Base-by-base conservation (phyloP, 1,140 invertebrate species). In the Idris sp. region DNA sequence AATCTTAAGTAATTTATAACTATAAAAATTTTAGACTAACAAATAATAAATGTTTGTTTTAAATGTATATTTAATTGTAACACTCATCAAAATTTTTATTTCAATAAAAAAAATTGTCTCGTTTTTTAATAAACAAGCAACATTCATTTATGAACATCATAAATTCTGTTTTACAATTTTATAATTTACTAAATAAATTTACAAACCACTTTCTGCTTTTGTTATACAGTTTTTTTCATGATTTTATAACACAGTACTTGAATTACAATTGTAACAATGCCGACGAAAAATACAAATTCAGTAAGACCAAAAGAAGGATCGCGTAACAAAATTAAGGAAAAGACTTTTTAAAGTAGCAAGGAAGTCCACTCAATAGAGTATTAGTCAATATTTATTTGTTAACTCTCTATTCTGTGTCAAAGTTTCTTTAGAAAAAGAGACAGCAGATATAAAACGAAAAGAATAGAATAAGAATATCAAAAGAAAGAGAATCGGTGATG, bases 301-400 rank as follows among this genome's bases (percentile, higher is more conserved):
- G n/a, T 5, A 31, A 5, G 2, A n/a, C 13, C 8, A 2, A 36
- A 28, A 25, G 11, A 46, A 8, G 10, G 8, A 25, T 16, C 10
- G 13, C 38, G 13, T 28, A 49, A 40, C 33, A 40, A 61, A 61
- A 61, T 48, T 48, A 61, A 38, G 40, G 48, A 15, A 1, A 58
- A 8, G 22, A 49, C 19, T 48, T 59, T 61, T 62, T 41, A 41
- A 49, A 49, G 19, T 18, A 49, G 58, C 13, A 31, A 31, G 48
- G n/a, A 41, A 49, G 33, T 11, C 19, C 18, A 43, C 33, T 28
- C 19, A 18, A 18, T 77, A 13, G 58, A 72, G 54, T 75, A 80
- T 81, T 81, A 77, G 76, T 62, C 48, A 58, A 69, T 81, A 80
- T 81, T 81, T 80, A 80, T 80, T 76, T 59, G 73, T 76, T 80